Evolutionary conservation across 1,140 invertebrate genomes (phyloP).

Genomic region (Archivesica marissinica): DNA sequence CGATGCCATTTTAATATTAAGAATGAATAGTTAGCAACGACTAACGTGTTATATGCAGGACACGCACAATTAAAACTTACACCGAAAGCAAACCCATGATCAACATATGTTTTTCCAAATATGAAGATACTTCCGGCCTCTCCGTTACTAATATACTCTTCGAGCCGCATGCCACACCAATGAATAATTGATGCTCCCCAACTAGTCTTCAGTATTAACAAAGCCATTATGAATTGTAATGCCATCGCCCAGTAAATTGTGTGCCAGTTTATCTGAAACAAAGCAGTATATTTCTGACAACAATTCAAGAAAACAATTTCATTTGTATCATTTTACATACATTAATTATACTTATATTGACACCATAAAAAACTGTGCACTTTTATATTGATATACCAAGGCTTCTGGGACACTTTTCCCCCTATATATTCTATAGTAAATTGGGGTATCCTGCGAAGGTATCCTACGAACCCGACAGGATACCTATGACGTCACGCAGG

Average conservation of each 20-base stretch:
- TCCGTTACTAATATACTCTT: constrained; percentile 91
- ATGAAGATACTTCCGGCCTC: constrained; percentile 92
- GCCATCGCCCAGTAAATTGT: constrained; percentile 88
- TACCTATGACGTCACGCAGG: too few species aligned
- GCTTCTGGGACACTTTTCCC: too few species aligned
- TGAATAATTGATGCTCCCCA: constrained; percentile 90
- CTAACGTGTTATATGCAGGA: too few species aligned
- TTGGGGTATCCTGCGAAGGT: not conserved
- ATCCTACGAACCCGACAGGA: not conserved
- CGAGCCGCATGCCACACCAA: constrained; percentile 89
- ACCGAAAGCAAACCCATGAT: constrained; percentile 79
- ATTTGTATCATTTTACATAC: not conserved
- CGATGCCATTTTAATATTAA: too few species aligned
- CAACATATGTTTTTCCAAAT: constrained; percentile 88
- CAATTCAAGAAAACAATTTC: too few species aligned
- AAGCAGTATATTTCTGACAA: not conserved
- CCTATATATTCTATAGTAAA: too few species aligned
- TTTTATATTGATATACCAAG: too few species aligned
- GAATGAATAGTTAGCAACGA: too few species aligned
- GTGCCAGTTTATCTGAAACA: constrained; percentile 78
- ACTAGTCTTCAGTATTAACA: constrained; percentile 93
- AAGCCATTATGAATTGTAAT: constrained; percentile 93
- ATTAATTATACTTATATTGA: not conserved
- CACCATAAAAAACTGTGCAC: too few species aligned
- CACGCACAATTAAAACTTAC: constrained; percentile 67